Evolutionary conservation across 2,113 vertebrate species (phyloP).

Genomic region (Tragelaphus buxtoni): DNA sequence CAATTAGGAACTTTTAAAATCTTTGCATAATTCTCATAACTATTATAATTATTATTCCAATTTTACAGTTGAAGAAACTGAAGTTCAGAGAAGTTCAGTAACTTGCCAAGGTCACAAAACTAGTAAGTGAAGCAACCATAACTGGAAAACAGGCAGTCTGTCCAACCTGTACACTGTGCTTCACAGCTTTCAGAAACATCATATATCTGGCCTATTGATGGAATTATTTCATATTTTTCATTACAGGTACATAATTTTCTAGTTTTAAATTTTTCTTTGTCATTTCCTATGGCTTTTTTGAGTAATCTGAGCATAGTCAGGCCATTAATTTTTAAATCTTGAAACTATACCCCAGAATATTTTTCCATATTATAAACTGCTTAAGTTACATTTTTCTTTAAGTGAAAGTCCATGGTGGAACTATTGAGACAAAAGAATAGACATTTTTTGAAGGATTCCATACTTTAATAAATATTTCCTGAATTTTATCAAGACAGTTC

Average conservation of each 20-base stretch:
- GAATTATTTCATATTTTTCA: neutral
- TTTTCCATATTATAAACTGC: neutral
- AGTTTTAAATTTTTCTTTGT: neutral
- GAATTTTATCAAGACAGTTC: neutral
- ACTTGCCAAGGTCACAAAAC: neutral
- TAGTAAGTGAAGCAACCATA: neutral
- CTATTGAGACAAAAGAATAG: neutral
- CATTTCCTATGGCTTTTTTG: neutral
- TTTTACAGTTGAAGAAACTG: neutral
- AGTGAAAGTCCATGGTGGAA: neutral
- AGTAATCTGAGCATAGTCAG: neutral
- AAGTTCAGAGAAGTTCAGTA: neutral
- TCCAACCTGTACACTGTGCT: neutral
- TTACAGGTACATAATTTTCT: neutral
- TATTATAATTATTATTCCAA: neutral
- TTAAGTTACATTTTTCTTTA: neutral
- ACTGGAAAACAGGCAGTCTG: neutral
- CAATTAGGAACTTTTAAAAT: neutral
- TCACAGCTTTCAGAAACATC: neutral
- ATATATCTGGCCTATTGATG: neutral
- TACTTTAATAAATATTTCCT: neutral
- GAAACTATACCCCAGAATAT: neutral
- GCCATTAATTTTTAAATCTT: neutral
- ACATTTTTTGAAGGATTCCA: neutral
- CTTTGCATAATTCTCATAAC: neutral